These are phyloP conservation scores for Oreonectes daqikongensis DNA, from an alignment of 2,797 vertebrate species.

Conservation along the genomic window DNA sequence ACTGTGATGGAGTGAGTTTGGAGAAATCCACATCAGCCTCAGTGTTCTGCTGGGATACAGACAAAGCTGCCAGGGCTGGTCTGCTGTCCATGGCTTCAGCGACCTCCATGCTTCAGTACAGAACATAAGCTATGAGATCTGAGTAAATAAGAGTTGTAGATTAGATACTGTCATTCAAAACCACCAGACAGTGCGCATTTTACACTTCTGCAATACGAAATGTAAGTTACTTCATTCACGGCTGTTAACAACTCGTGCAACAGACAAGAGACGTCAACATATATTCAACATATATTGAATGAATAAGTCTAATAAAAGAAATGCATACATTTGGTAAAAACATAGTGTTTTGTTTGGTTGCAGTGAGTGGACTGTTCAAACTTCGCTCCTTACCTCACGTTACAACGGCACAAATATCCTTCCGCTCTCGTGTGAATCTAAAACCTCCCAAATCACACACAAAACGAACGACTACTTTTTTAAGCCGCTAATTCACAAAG, in stretches of 20 bases:
- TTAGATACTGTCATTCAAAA: background rate
- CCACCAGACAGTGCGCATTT: background rate
- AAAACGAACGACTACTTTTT: conserved; percentile 47
- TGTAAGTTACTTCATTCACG: background rate
- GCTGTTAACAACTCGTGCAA: background rate
- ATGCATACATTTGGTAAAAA: too few relatives aligned
- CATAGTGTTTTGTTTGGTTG: too few relatives aligned
- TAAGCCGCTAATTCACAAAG: background rate
- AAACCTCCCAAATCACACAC: background rate
- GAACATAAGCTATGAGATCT: conserved; percentile 11
- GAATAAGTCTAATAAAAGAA: too few relatives aligned
- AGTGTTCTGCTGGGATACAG: conserved; percentile 31
- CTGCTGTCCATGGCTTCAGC: conserved; percentile 31
- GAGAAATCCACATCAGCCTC: conserved; percentile 63
- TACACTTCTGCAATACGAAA: background rate
- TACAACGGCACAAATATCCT: conserved; percentile 18
- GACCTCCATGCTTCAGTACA: conserved; percentile 31
- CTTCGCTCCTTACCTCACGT: conserved; percentile 49
- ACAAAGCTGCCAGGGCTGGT: conserved; percentile 35
- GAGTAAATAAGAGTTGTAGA: background rate
- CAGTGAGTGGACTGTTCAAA: conserved; percentile 39
- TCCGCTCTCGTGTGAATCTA: background rate
- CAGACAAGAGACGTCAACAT: background rate
- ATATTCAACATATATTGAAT: too few relatives aligned
- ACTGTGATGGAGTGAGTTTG: conserved; percentile 65